Evolutionary conservation across 2,113 vertebrate genomes (phyloP), one percentile per base, ranked within the genome.

Genomic region (Tiliqua scincoides): DNA sequence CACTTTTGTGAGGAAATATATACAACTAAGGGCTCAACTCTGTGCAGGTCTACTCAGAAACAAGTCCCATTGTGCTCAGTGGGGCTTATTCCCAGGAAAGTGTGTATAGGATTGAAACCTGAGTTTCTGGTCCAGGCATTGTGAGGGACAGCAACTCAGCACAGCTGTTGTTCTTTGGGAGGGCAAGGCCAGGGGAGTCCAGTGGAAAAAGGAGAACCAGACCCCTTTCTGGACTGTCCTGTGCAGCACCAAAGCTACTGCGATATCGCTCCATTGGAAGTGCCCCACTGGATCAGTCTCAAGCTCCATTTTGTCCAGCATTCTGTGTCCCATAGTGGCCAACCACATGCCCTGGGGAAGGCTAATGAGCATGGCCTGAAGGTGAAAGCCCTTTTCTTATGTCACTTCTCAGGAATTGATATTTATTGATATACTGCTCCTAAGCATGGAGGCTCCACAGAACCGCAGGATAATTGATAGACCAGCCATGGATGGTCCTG

Each of bases 131-230:
- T 91, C 85, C 75, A 88, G 89, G 86, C 81, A 70, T 88, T 85
- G 85, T 83, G 82, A 85, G 6, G 10, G 25, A 88, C 80, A 79
- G 67, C 70, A 91, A 89, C 91, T 93, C 91, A 89, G 20, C 93
- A 92, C 92, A 90, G 81, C 91, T 93, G 74, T 43, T 92, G 94
- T 92, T 92, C 77, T 90, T 93, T 73, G 92, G 83, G 87, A 70
- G 67, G 87, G 79, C 87, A 95, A 57, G 48, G 77, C 87, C 84
- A 91, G 52, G 40, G 79, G n/a, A n/a, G n/a, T n/a, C n/a, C n/a
- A n/a, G n/a, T 48, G 43, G 43, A 48, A 48, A 8, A 5, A 8
- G 43, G 43, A 48, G 43, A 8, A 4, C 43, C 43, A 48, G 8
- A 8, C 4, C 43, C 43, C 43, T 8, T 48, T 48, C 43, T 48